Percentiles rank a stretch among this genome's conserved stretches.
Conservation (phyloP, 2,888 invertebrate genomes). For the Cantharis nigra region DNA sequence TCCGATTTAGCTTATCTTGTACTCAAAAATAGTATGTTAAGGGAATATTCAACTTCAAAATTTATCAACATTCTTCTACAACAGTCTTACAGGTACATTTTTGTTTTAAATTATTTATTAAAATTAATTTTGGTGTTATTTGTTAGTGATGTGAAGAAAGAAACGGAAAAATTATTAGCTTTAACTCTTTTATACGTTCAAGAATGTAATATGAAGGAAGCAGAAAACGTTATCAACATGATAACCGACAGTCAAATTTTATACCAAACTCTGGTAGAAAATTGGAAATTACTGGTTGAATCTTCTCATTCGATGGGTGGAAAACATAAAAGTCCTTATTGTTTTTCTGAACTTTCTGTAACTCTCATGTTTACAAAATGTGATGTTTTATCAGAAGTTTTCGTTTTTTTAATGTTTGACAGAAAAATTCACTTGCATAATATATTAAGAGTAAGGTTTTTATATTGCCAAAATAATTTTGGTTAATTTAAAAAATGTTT, state of each 20-base stretch:
- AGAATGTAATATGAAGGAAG: slow-evolving; percentile 57
- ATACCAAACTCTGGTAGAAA: slow-evolving; percentile 52
- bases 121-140: background rate
- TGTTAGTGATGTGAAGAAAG: slow-evolving; percentile 47
- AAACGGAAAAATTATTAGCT: slow-evolving; percentile 54
- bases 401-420: slow-evolving; percentile 57
- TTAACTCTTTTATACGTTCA: slow-evolving; percentile 59
- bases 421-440: slow-evolving; percentile 55
- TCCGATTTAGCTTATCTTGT: slow-evolving; percentile 58
- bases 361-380: slow-evolving; percentile 58
- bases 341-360: slow-evolving; percentile 62
- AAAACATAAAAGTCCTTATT: slow-evolving; percentile 51
- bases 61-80: slow-evolving; percentile 56
- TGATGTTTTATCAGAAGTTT: slow-evolving; percentile 55
- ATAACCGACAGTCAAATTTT: slow-evolving; percentile 50
- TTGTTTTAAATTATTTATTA: background rate
- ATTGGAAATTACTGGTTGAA: slow-evolving; percentile 61
- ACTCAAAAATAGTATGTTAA: slow-evolving; percentile 58
- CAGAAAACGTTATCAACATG: slow-evolving; percentile 50
- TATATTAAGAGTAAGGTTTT: slow-evolving; percentile 48
- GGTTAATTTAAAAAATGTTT: slow-evolving; percentile 1
- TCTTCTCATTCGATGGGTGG: slow-evolving; percentile 47
- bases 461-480: background rate
- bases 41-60: slow-evolving; percentile 63
- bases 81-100: slow-evolving; percentile 43